Evolutionary conservation across 2,888 invertebrate genomes (phyloP).

Genomic region (Aphrophora alni): DNA sequence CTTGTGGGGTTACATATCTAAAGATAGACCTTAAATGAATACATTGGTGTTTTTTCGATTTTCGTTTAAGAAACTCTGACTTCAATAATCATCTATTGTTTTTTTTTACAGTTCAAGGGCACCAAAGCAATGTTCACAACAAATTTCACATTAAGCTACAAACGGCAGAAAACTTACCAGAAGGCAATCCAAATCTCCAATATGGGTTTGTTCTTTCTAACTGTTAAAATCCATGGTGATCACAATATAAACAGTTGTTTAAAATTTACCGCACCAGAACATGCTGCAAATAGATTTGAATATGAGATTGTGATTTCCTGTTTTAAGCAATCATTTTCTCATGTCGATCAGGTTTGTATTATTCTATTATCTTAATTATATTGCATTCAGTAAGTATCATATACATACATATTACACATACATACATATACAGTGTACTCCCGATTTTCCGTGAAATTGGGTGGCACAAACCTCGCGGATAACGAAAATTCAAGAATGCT

Average conservation of each 20-base stretch:
- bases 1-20: background rate
- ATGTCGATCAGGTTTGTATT: background rate
- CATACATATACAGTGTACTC: too few species aligned
- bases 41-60: too few species aligned
- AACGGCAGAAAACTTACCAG: background rate
- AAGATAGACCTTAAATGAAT: background rate
- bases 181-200: background rate
- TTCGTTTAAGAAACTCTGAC: too few species aligned
- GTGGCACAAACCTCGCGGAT: too few species aligned
- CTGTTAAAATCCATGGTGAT: background rate
- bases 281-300: background rate
- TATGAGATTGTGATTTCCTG: background rate
- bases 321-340: background rate
- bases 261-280: background rate
- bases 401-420: too few species aligned
- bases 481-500: too few species aligned
- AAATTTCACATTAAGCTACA: background rate
- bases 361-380: too few species aligned
- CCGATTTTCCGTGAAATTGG: too few species aligned
- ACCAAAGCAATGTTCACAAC: background rate
- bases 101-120: background rate
- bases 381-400: too few species aligned
- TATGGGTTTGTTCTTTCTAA: background rate
- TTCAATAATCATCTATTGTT: background rate
- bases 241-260: background rate